Evolutionary conservation across 1,140 invertebrate genomes (phyloP), one percentile per base, ranked within the genome.

Genomic region (Myzus persicae): DNA sequence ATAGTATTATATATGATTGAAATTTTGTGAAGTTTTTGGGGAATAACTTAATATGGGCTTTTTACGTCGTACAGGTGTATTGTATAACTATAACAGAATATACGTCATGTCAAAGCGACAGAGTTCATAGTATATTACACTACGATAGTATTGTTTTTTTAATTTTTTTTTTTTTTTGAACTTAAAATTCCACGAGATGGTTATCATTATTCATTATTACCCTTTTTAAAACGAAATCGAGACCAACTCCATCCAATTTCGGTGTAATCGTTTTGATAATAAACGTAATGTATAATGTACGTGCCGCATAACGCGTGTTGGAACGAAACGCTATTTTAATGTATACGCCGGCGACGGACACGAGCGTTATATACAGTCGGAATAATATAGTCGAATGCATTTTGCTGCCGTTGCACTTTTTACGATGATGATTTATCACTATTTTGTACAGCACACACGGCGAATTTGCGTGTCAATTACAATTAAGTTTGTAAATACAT

Each of bases 191-290:
- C 84, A 46, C 1, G 42, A 44, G 26, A n/a, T n/a, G 42, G 26
- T 46, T 87, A 87, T 48, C 44, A 22, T 87, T n/a, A 85, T 31
- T 82, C 82, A 42, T 67, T 76, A n/a, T 44, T 44, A 48, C 11
- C 85, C 42, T 46, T 87, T 87, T 46, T 87, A 7, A 46, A 87
- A 87, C 85, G 42, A 87, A 87, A 48, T 87, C 44, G 84, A 87
- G 40, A 44, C 84, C 26, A 9, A 44, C 42, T 46, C 11, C 31
- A 20, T 46, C 26, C 42, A 87, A 87, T 87, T 87, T 87, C 44
- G 20, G 26, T 46, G 31, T 87, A 87, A 87, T 87, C 42, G 85
- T 48, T 87, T 87, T 46, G 85, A 48, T 87, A 46, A 87, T 87
- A 87, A 26, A 46, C 85, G 85, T 46, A 46, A 87, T 46, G 26